These are phyloP conservation scores for Yponomeuta cagnagella DNA, from an alignment of 2,888 invertebrate genomes.

Conservation along the genomic window DNA sequence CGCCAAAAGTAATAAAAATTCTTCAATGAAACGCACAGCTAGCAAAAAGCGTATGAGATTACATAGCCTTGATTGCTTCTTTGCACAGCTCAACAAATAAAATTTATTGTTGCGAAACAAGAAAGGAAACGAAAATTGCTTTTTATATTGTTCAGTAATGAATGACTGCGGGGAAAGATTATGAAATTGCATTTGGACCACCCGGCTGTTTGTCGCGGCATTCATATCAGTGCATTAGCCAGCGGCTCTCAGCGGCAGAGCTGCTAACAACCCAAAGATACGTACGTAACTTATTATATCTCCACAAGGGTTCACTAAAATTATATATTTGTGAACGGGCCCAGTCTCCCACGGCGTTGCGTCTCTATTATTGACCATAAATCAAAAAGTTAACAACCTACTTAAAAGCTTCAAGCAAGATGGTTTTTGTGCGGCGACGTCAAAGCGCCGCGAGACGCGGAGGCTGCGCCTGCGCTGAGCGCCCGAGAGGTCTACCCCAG, in stretches of 20 bases:
- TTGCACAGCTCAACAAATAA: slow-evolving; percentile 16
- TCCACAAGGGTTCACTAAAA: slow-evolving; percentile 69
- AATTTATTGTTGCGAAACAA: slow-evolving; percentile 15
- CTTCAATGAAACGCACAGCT: slow-evolving; percentile 11
- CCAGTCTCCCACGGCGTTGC: slow-evolving; percentile 72
- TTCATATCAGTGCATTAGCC: slow-evolving; percentile 14
- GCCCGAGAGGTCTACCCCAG: slow-evolving; percentile 51
- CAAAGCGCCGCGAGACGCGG: slow-evolving; percentile 65
- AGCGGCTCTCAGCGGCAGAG: not conserved
- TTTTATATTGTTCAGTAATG: slow-evolving; percentile 27
- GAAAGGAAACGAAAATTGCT: slow-evolving; percentile 20
- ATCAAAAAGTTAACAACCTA: slow-evolving; percentile 76
- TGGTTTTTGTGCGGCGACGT: slow-evolving; percentile 64
- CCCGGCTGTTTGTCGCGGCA: slow-evolving; percentile 32
- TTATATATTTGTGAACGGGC: slow-evolving; percentile 66
- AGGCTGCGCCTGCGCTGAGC: slow-evolving; percentile 31
- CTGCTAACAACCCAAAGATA: slow-evolving; percentile 23
- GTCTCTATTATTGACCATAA: slow-evolving; percentile 75
- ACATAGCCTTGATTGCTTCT: slow-evolving; percentile 13
- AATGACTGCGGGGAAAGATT: slow-evolving; percentile 26
- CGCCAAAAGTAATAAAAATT: slow-evolving; percentile 16
- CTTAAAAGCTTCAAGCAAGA: slow-evolving; percentile 71
- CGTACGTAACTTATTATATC: slow-evolving; percentile 47
- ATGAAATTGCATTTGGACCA: slow-evolving; percentile 47
- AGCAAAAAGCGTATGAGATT: slow-evolving; percentile 13